These are phyloP conservation scores for Noctuana brunneofusca DNA, from an alignment of 2,888 invertebrate species.

Conservation along the genomic window DNA sequence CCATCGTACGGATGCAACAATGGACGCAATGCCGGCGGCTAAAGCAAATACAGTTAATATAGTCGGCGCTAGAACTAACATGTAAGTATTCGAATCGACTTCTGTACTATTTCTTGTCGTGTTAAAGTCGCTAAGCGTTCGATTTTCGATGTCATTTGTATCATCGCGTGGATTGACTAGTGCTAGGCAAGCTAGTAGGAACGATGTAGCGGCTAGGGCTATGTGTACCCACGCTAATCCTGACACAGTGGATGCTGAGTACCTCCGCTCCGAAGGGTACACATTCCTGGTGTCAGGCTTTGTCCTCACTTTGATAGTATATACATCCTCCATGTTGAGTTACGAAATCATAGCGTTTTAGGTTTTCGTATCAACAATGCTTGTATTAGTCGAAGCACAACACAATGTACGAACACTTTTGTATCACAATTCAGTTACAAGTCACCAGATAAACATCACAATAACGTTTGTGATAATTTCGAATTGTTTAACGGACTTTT, in stretches of 20 bases:
- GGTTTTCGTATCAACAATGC: neutral
- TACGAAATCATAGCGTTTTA: constrained; percentile 43
- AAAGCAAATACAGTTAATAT: constrained; percentile 78
- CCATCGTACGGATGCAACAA: constrained; percentile 85
- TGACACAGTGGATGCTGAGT: constrained; percentile 86
- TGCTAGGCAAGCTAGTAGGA: constrained; percentile 82
- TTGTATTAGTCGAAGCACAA: neutral
- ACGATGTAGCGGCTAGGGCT: constrained; percentile 82
- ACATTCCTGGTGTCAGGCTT: constrained; percentile 82
- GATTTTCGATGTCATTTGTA: constrained; percentile 25
- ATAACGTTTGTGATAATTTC: constrained; percentile 17
- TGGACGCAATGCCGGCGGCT: constrained; percentile 78
- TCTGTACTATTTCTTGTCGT: constrained; percentile 36
- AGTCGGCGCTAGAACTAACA: constrained; percentile 75
- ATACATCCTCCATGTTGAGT: constrained; percentile 85
- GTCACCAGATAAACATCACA: neutral
- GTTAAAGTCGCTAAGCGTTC: constrained; percentile 34
- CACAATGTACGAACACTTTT: constrained; percentile 29
- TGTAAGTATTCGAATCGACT: constrained; percentile 45
- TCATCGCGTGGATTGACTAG: constrained; percentile 59
- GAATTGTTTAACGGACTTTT: constrained; percentile 43
- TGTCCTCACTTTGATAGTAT: constrained; percentile 86
- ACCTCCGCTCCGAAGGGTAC: constrained; percentile 86
- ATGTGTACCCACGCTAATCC: constrained; percentile 85
- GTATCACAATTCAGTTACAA: neutral